Percentiles rank a stretch among this genome's conserved stretches.
Conservation (phyloP, 64 coral and sea anemone species). For the Montipora capricornis region DNA sequence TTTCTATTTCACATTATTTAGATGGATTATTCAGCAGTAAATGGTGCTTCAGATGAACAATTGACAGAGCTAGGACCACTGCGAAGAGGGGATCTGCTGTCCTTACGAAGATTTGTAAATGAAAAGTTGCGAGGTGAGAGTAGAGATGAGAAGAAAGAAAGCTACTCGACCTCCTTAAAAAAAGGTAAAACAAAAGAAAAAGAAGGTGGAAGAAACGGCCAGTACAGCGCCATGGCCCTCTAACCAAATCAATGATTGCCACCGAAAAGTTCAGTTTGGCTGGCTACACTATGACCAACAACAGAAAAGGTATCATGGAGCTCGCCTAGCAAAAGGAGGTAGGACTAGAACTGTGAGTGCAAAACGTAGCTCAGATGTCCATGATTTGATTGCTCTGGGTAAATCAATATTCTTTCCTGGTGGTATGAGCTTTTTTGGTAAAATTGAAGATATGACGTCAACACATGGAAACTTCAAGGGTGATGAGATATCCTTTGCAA, state of each 20-base stretch:
- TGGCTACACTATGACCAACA: conserved; percentile 44
- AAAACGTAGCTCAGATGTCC: conserved; percentile 13
- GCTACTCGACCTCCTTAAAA: conserved; percentile 27
- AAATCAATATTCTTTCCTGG: conserved; percentile 47
- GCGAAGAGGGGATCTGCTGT: conserved; percentile 4
- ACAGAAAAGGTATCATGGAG: conserved; percentile 44
- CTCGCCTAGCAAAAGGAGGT: conserved; percentile 36
- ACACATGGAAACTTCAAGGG: conserved; percentile 30
- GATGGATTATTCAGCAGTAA: conserved; percentile 8
- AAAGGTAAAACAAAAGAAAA: conserved; percentile 24
- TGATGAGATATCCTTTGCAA: not conserved
- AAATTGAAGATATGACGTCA: conserved; percentile 19
- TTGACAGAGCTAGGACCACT: not conserved
- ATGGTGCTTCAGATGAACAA: not conserved
- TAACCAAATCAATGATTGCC: not conserved
- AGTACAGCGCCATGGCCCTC: not conserved
- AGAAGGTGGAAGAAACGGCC: not conserved
- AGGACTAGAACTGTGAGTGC: conserved; percentile 47
- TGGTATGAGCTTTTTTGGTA: conserved; percentile 55
- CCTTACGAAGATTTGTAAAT: conserved; percentile 23
- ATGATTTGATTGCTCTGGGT: conserved; percentile 15
- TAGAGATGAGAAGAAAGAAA: conserved; percentile 62
- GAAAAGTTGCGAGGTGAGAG: conserved; percentile 40
- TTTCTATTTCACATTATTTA: not conserved
- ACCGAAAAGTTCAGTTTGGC: conserved; percentile 24